A percentile compares a stretch with the other conserved stretches of the same genome.
These are phyloP conservation scores for Eutolmus rufibarbis DNA, from an alignment of 2,888 invertebrate genomes.

Conservation along the genomic window DNA sequence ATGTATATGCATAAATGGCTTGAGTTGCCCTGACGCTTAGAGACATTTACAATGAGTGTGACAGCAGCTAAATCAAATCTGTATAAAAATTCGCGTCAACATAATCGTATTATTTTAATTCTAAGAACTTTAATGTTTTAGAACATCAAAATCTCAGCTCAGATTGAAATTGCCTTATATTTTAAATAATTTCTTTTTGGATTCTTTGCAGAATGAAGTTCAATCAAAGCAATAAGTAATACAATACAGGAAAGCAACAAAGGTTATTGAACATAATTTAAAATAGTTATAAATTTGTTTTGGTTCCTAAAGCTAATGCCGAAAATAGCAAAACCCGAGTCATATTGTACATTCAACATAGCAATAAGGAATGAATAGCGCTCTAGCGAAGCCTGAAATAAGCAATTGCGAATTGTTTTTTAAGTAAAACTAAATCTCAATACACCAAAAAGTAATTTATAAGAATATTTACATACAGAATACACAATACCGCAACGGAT, in stretches of 20 bases:
- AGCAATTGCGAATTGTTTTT: conserved; percentile 9
- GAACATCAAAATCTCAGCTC: too few relatives aligned
- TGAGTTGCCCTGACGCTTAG: too few relatives aligned
- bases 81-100: too few relatives aligned
- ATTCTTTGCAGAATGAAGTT: conserved; percentile 46
- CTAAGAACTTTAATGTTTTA: too few relatives aligned
- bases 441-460: conserved; percentile 31
- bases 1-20: too few relatives aligned
- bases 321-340: conserved; percentile 26
- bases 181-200: conserved; percentile 27
- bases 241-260: conserved; percentile 47
- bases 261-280: conserved; percentile 6
- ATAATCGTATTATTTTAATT: too few relatives aligned
- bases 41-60: too few relatives aligned
- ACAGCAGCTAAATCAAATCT: too few relatives aligned
- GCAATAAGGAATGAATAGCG: background rate
- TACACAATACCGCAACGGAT: background rate
- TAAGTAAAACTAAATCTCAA: conserved; percentile 10
- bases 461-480: conserved; percentile 28
- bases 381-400: background rate
- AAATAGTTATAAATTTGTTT: conserved; percentile 43
- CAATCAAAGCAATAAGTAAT: conserved; percentile 47
- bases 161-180: too few relatives aligned
- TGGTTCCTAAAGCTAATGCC: conserved; percentile 44
- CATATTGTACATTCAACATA: conserved; percentile 13